These are phyloP conservation scores for Scyliorhinus canicula DNA, from an alignment of 2,797 vertebrate species.

Conservation along the genomic window DNA sequence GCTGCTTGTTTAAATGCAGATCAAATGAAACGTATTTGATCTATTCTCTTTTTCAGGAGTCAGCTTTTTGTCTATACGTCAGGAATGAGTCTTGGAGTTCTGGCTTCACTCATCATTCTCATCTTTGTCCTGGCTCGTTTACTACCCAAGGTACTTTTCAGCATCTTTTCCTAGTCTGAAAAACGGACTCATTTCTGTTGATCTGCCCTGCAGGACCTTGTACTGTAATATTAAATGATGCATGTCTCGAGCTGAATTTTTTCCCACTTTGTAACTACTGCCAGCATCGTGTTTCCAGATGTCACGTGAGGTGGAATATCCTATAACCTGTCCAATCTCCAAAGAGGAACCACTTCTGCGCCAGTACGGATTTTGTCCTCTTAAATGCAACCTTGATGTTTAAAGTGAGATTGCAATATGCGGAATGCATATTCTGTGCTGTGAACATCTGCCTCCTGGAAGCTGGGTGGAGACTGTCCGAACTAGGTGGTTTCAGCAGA, in stretches of 20 bases:
- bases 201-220: background rate
- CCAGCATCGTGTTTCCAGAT: constrained; percentile 34
- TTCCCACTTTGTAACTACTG: constrained; percentile 41
- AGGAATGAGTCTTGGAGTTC: constrained; percentile 80
- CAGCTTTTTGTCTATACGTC: constrained; percentile 85
- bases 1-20: background rate
- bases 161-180: constrained; percentile 19
- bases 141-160: constrained; percentile 80
- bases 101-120: constrained; percentile 80
- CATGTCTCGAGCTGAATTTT: constrained; percentile 38
- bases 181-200: background rate
- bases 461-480: background rate
- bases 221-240: background rate
- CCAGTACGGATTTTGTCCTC: background rate
- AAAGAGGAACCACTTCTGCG: background rate
- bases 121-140: constrained; percentile 77
- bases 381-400: background rate
- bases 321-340: background rate
- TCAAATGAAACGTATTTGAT: constrained; percentile 23
- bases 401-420: background rate
- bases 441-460: background rate
- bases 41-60: constrained; percentile 63
- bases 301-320: background rate
- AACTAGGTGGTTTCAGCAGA: background rate
- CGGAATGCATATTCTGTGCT: background rate